These are phyloP conservation scores for Avahi laniger DNA, from an alignment of 2,797 vertebrate species.

Conservation along the genomic window DNA sequence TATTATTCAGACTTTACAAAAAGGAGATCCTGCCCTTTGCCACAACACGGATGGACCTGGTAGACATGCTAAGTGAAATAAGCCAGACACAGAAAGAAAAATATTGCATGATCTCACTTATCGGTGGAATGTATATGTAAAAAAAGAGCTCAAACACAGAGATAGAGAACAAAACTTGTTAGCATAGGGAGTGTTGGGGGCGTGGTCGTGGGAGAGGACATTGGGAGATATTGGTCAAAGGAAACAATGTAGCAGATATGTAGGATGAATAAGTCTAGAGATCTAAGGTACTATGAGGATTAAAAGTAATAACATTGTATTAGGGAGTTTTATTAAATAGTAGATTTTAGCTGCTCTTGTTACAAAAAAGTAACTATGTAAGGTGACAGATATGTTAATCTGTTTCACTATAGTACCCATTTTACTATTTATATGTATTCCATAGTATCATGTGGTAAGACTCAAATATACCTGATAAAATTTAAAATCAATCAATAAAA, in stretches of 20 bases:
- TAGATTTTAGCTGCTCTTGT: too few species aligned
- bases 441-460: background rate
- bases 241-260: too few species aligned
- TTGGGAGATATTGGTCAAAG: too few species aligned
- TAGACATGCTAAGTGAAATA: background rate
- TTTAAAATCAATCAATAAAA: background rate
- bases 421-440: background rate
- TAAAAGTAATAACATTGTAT: background rate
- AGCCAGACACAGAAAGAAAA: background rate
- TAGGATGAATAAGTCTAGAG: too few species aligned
- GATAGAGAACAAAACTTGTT: too few species aligned
- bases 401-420: background rate
- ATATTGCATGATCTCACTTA: too few species aligned
- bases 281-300: too few species aligned
- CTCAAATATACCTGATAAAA: background rate
- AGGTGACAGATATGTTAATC: background rate
- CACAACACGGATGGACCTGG: background rate
- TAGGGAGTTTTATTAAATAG: background rate
- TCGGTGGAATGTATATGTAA: too few species aligned
- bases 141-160: too few species aligned
- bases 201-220: too few species aligned
- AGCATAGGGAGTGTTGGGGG: too few species aligned
- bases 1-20: background rate
- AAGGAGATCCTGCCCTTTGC: background rate
- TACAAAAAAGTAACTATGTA: too few species aligned